Evolutionary conservation across 1,140 invertebrate genomes (phyloP), one percentile per base, ranked within the genome.

Genomic region (Drosophila guanche): DNA sequence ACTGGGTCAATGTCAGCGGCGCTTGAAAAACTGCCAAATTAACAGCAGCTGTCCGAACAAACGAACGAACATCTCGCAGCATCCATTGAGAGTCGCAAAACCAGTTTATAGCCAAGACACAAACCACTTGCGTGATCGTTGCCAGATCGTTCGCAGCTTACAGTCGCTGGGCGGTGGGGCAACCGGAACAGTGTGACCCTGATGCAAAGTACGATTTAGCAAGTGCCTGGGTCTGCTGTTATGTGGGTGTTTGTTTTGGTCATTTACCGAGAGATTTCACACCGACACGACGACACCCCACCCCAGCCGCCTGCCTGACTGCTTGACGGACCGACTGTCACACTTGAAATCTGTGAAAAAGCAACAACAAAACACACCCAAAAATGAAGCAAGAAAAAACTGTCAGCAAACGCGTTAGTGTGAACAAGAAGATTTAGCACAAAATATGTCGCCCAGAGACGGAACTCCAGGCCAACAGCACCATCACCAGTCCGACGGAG

Each of bases 391-490:
- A 78, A 72, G 71, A 78, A 70, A 74, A 74, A 83, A 88, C 78
- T 86, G 81, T 86, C 81, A 88, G 83, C 81, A 43, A 46, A 46
- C 58, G 74, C 70, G 83, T 88, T 86, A 75, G 83, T 86, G 81
- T 86, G 81, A 86, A 86, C 83, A 88, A 78, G 83, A 86, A 86
- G 81, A 86, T 81, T 86, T 88, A 78, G 70, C 81, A 76, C 74
- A 81, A 88, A 86, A 86, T 86, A 85, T 85, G 77, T 85, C 73
- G 73, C 53, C 53, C 50, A 58, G 52, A 10, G 25, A 59, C 41
- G n/a, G 41, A 14, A 59, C 47, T 46, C 29, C n/a, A 20, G 40
- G 48, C 37, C 55, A 6, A 1, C 25, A 10, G 29, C 27, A 10
- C 6, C 3, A 20, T 0, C 16, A 20, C 8, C 29, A 12, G 33